Conservation (phyloP, 2,888 invertebrate genomes). For the Philopedon plagiatum region DNA sequence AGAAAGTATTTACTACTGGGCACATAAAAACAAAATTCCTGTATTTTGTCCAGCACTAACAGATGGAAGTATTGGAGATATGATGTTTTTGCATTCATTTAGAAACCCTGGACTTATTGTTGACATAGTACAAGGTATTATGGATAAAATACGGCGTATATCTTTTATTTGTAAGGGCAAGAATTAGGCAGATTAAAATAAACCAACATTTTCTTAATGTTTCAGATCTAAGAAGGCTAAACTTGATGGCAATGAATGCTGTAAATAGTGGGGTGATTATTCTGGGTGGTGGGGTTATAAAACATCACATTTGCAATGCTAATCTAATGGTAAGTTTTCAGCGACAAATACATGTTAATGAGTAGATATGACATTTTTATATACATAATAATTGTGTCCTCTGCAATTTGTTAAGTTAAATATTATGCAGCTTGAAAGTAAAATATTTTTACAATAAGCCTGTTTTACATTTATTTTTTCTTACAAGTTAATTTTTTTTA, state of each 20-base stretch:
- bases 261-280: slow-evolving; percentile 96
- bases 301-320: slow-evolving; percentile 99
- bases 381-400: too few species aligned
- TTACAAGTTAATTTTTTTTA: slow-evolving; percentile 58
- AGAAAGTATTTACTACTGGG: slow-evolving; percentile 97
- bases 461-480: slow-evolving; percentile 12
- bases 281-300: slow-evolving; percentile 95
- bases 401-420: too few species aligned
- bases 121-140: slow-evolving; percentile 87
- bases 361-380: too few species aligned
- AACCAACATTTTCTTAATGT: slow-evolving; percentile 42
- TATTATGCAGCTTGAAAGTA: too few species aligned
- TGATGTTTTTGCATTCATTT: slow-evolving; percentile 99
- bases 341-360: too few species aligned
- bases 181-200: not conserved
- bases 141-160: not conserved
- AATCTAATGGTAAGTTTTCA: slow-evolving; percentile 94
- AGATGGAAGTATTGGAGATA: slow-evolving; percentile 97
- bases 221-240: slow-evolving; percentile 87
- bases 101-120: slow-evolving; percentile 92
- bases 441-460: too few species aligned
- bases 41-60: slow-evolving; percentile 98
- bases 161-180: not conserved
- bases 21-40: slow-evolving; percentile 95
- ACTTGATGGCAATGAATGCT: slow-evolving; percentile 95